These are phyloP conservation scores for Archegozetes longisetosus DNA, from an alignment of 1,140 invertebrate species.

Conservation along the genomic window DNA sequence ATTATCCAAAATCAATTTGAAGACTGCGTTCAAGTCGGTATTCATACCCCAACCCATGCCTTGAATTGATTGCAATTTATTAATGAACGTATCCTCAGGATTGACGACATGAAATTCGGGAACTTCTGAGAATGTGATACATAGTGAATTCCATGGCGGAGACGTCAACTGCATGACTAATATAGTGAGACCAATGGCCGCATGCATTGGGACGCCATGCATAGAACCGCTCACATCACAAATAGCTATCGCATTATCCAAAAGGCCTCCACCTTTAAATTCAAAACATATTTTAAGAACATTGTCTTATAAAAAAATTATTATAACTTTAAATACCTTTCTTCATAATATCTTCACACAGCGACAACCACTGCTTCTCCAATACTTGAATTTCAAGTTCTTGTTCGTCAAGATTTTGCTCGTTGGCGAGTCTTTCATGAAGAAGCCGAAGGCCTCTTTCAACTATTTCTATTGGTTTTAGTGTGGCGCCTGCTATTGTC, in stretches of 20 bases:
- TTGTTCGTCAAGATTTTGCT: background rate
- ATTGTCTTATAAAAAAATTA: background rate
- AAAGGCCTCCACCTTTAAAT: background rate
- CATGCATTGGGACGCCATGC: background rate
- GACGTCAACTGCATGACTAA: background rate
- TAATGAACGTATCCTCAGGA: background rate
- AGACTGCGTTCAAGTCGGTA: slow-evolving; percentile 2
- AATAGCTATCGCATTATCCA: background rate
- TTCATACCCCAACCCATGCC: background rate
- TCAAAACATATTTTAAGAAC: background rate
- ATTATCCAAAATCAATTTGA: slow-evolving; percentile 2
- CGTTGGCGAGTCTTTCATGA: background rate
- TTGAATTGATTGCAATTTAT: background rate
- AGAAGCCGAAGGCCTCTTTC: background rate
- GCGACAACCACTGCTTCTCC: slow-evolving; percentile 2
- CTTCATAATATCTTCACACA: background rate
- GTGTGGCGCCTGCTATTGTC: background rate
- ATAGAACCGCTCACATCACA: slow-evolving; percentile 14
- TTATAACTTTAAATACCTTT: slow-evolving; percentile 2
- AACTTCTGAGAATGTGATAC: slow-evolving; percentile 1
- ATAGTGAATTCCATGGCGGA: background rate
- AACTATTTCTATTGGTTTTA: slow-evolving; percentile 5
- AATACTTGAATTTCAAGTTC: background rate
- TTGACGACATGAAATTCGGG: background rate
- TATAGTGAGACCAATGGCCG: slow-evolving; percentile 4